These are phyloP conservation scores for human (Homo sapiens) DNA, from an alignment of 2,113 vertebrate species.

Conservation along the genomic window DNA sequence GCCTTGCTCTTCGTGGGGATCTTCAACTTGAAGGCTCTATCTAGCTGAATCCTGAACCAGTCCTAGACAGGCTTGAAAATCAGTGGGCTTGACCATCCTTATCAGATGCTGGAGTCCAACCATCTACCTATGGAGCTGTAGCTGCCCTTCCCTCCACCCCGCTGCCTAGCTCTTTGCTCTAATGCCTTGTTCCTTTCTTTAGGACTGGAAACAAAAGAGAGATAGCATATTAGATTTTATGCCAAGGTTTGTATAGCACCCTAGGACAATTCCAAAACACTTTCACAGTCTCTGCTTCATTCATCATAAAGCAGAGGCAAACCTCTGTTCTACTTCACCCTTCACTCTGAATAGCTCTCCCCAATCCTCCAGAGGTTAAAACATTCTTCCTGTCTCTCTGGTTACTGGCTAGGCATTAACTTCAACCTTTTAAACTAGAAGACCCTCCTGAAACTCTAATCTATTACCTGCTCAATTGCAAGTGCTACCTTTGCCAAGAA, in stretches of 20 bases:
- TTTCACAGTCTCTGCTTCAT: neutral
- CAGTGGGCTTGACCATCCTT: too few relatives aligned
- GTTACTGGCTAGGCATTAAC: neutral
- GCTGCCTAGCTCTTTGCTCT: neutral
- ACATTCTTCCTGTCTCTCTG: neutral
- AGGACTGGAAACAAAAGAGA: neutral
- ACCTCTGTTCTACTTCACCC: neutral
- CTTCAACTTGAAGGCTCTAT: neutral
- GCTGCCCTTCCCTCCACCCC: neutral
- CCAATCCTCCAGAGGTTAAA: neutral
- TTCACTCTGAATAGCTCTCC: neutral
- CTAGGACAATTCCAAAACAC: neutral
- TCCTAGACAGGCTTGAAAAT: neutral
- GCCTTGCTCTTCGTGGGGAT: neutral
- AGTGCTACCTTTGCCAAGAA: neutral
- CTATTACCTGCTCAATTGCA: neutral
- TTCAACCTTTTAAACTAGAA: neutral
- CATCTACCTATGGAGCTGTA: rapidly evolving
- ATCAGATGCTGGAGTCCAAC: neutral
- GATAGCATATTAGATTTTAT: neutral
- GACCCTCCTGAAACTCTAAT: neutral
- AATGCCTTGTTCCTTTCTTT: neutral
- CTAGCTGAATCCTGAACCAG: neutral
- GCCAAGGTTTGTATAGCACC: neutral
- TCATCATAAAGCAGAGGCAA: neutral